Evolutionary conservation across 2,113 vertebrate species (phyloP), one percentile per base, ranked within the genome.

Genomic region (Telmatochromis sp.): DNA sequence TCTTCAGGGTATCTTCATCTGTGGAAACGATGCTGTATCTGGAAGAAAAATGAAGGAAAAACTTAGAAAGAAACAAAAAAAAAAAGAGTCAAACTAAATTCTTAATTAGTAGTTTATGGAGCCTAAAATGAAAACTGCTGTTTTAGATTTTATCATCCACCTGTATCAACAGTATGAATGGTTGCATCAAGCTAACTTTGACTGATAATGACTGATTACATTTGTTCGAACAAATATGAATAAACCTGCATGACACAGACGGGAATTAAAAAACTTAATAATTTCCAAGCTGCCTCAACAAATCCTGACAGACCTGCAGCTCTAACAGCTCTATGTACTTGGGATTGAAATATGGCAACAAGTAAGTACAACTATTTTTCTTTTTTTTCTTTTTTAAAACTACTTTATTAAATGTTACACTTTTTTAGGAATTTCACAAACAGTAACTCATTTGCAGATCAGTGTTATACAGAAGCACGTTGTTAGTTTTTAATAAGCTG

Each of bases 1-100:
- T 96, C 93, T 97, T 98, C 83, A 97, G 94, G 81, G 96, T 96
- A 93, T 97, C 97, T 94, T 97, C 98, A 88, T 98, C 98, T 1
- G 97, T 97, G 10, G 98, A 97, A 93, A 97, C 98, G 2, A 98
- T 95, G 95, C 97, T 98, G 96, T 98, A 98, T 94, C 97, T 97
- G 92, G 78, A 87, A 40, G 31, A 87, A 65, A 13, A 85, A 21
- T 47, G n/a, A 58, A 42, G 42, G 9, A 13, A 73, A 54, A 7
- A 37, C 2, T 47, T 13, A 58, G 31, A 19, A 12, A 45, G 8
- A 73, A 23, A 73, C 40, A 15, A n/a, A 53, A 26, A 53, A 54
- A 65, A 54, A 47, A 23, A 35, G 4, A 37, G 9, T 5, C 7
- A 35, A 71, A 9, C 9, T 28, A 50, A 47, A 47, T 47, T 28